Base-by-base conservation (phyloP, 2,113 vertebrate genomes). In the Odontesthes bonariensis region DNA sequence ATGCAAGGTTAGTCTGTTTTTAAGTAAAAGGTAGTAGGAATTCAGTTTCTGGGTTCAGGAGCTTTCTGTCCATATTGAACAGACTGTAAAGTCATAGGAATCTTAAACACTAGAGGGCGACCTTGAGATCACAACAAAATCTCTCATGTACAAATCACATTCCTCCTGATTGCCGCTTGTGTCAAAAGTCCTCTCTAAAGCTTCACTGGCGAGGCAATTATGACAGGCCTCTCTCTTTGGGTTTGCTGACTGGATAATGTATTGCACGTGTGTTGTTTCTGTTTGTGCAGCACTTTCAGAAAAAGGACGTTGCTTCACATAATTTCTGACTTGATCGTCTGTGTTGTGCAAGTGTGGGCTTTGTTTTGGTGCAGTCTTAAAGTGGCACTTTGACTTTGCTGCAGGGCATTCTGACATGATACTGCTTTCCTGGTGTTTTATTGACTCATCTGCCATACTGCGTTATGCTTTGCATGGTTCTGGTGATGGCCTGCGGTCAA, bases 1-100 rank as follows among this genome's bases (percentile, higher is more conserved):
- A 74, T 99, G 98, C 93, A 98, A 96, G 97, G 98, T 93, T 13
- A 66, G 91, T 77, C 5, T 31, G 5, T 17, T 69, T 49, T 0
- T 0, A 27, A 27, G 27, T 27, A 27, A 27, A 27, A 27, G 27
- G 27, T 27, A 27, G 27, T 27, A 49, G 40, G 65, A 69, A 67
- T 65, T 0, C 31, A 13, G n/a, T 52, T 42, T 49, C 0, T 20
- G 27, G 23, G n/a, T 38, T 23, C n/a, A 38, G 38, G 11, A 60
- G 62, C 33, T 27, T 9, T 40, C 14, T 19, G 9, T 47, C 63
- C 23, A 19, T 68, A 11, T 32, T 54, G n/a, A 4, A 5, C 35
- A 61, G 93, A 95, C 54, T 95, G 94, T 87, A 96, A 93, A 94
- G 94, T 67, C 19, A 23, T 69, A 6, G n/a, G 23, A 23, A 51